Evolutionary conservation across 2,888 invertebrate genomes (phyloP).

Genomic region (Chaitophorus viminalis): DNA sequence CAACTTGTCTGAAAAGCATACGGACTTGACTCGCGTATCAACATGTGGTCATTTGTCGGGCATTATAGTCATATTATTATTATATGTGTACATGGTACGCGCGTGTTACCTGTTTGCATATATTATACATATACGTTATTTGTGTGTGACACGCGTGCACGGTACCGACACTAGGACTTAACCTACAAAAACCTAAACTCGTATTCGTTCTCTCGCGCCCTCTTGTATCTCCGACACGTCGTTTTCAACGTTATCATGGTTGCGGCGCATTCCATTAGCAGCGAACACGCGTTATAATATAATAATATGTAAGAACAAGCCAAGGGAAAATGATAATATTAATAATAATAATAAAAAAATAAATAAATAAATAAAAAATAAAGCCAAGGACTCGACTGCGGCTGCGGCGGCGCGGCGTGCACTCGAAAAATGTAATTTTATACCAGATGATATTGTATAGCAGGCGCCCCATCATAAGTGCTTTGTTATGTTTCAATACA

Average conservation of each 20-base stretch:
- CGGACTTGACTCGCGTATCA: too few species aligned
- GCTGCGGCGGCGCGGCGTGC: not conserved
- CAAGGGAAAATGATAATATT: not conserved
- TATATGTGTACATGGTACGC: too few species aligned
- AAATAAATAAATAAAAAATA: not conserved
- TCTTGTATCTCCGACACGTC: constrained; percentile 15
- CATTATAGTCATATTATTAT: too few species aligned
- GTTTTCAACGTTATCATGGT: not conserved
- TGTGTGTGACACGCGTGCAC: not conserved
- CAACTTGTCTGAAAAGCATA: too few species aligned
- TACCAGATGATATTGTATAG: constrained; percentile 6
- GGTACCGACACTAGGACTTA: not conserved
- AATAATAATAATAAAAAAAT: not conserved
- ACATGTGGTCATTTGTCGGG: too few species aligned
- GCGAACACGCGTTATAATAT: too few species aligned
- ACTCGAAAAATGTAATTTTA: constrained; percentile 20
- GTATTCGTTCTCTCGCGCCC: not conserved
- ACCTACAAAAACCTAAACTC: not conserved
- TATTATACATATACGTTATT: not conserved
- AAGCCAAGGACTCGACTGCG: too few species aligned
- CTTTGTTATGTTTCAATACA: constrained; percentile 58
- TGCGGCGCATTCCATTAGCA: constrained; percentile 9
- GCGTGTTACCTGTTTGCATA: too few species aligned
- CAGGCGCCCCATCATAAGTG: constrained; percentile 53
- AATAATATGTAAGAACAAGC: too few species aligned